Evolutionary conservation across 2,113 vertebrate species (phyloP).

Genomic region (Mus pahari): DNA sequence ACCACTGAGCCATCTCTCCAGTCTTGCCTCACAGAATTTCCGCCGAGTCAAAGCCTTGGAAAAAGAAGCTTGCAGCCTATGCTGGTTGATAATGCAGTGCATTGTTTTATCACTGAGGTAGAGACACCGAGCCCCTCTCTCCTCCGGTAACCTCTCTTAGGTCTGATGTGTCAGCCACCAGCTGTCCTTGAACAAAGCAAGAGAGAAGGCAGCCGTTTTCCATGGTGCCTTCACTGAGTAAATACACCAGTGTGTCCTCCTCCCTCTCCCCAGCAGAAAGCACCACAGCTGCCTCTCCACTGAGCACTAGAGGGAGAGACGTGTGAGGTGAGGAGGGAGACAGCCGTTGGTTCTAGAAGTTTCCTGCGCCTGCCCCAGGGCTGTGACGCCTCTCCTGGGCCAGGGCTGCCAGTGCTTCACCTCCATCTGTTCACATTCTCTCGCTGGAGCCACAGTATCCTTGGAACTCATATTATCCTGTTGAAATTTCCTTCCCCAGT

Average conservation of each 20-base stretch:
- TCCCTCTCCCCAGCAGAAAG: not conserved
- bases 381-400: not conserved
- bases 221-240: not conserved
- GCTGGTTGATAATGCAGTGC: slow-evolving; percentile 14
- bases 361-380: not conserved
- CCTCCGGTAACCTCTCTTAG: not conserved
- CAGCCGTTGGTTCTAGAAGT: not conserved
- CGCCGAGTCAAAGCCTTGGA: slow-evolving; percentile 49
- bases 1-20: not conserved
- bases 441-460: not conserved
- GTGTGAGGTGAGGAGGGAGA: not conserved
- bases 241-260: not conserved
- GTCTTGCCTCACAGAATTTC: slow-evolving; percentile 40
- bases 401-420: not conserved
- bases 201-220: not conserved
- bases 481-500: slow-evolving; percentile 62
- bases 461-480: not conserved
- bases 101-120: slow-evolving; percentile 41
- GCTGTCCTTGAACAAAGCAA: not conserved
- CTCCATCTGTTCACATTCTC: slow-evolving; percentile 53
- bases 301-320: not conserved
- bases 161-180: not conserved
- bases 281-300: not conserved
- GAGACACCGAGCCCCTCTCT: not conserved
- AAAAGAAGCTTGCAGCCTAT: slow-evolving; percentile 53